Base-by-base conservation (phyloP, 2,888 invertebrate species). In the Panzeria rudis region DNA sequence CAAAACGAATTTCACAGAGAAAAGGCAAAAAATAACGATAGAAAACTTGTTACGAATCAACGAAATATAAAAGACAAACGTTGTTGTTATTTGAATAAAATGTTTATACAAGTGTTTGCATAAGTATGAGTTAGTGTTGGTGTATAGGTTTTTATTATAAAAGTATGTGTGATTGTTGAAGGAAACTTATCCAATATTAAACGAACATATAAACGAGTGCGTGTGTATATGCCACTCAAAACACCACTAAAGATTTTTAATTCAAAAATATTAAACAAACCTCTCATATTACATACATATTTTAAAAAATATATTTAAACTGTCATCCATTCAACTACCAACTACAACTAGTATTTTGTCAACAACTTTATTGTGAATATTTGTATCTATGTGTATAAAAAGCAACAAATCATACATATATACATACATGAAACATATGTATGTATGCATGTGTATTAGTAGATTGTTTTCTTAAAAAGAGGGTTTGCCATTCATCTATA, bases 1-100 rank as follows among this genome's bases (percentile, higher is more conserved):
- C 32, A 59, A 20, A 83, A 83, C 71, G 64, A 83, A 77, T 41
- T 77, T 83, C 76, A 71, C n/a, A 41, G 71, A 64, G 64, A 83
- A 52, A 47, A 71, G 76, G 66, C 76, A 38, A 71, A 17, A 29
- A 71, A 71, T 64, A 69, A 71, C 69, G 76, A 62, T 76, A 56
- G 52, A 38, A 23, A 56, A 44, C 23, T 23, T 41, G 8, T 56
- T 32, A 79, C 52, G 32, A 50, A 23, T 0, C 59, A 52, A 61
- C 32, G 59, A 73, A 50, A 44, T 44, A 66, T 13, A 54, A 71
- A 52, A 56, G 25, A 38, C 13, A 59, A 32, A 56, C 38, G 52
- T 82, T 82, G 75, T 73, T 80, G 66, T 73, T 75, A 76, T 62
- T 71, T 71, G 7, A 56, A 56, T 29, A 54, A 76, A 75, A 75